Conservation (phyloP, 2,113 vertebrate species). For the Sporophila hypoxantha region DNA sequence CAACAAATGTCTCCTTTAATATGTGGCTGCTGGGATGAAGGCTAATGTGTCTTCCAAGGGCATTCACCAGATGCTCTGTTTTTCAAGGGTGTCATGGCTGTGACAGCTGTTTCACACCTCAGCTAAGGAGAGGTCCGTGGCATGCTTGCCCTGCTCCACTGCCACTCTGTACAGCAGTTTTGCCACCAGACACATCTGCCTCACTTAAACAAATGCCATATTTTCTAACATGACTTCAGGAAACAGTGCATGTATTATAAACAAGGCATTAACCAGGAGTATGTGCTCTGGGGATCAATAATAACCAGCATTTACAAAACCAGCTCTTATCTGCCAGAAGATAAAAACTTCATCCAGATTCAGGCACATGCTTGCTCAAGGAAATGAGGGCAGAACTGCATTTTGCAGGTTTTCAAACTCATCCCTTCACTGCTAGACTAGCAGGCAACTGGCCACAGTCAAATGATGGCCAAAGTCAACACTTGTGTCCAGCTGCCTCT, state of each 20-base stretch:
- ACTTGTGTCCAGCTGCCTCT: neutral
- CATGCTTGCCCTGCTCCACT: rapidly evolving
- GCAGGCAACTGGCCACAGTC: neutral
- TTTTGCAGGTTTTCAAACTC: neutral
- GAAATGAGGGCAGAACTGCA: neutral
- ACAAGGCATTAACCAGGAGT: neutral
- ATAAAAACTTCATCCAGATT: neutral
- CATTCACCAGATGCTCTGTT: neutral
- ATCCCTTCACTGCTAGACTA: neutral
- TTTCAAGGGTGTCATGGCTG: neutral
- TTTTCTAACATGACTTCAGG: neutral
- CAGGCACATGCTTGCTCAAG: neutral
- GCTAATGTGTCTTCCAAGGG: neutral
- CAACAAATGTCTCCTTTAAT: neutral
- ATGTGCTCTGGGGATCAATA: neutral
- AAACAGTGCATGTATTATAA: neutral
- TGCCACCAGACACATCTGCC: neutral
- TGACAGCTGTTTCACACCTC: neutral
- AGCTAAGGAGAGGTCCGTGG: neutral
- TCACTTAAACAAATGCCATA: neutral
- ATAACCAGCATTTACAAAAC: neutral
- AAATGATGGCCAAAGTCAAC: neutral
- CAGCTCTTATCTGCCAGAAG: neutral
- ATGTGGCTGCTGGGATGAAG: neutral
- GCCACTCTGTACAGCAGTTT: rapidly evolving